Base-by-base conservation (phyloP, 1,140 invertebrate species). In the Pantala flavescens region DNA sequence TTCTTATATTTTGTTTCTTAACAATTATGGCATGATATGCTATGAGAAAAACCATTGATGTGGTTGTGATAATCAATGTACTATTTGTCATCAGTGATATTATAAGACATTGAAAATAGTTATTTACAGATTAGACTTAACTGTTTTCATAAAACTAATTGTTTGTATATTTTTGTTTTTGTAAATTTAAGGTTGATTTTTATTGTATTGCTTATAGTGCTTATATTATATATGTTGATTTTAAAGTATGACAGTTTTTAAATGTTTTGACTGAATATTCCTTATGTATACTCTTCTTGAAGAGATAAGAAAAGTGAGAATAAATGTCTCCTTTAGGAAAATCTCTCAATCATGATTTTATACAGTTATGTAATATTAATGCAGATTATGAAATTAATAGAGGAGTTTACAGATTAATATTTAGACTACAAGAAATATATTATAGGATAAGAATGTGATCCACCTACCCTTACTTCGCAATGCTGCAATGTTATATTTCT, bases 251-350 rank as follows among this genome's bases (percentile, higher is more conserved):
- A 36, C 9, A 36, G 49, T 63, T 63, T 63, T 21, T 63, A 63
- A 16, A 63, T 63, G 12, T 19, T 63, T 63, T 63, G 49, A 63
- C 49, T 63, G 49, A 63, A 21, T 21, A 63, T 7, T 21, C 49
- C 49, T 63, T 21, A 63, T 63, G 49, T 63, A 63, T 63, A 7
- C 49, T 63, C 49, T 63, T 63, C n/a, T 7, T 21, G 5, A 63
- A 63, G 49, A 63, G 49, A 63, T 36, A 14, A 63, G 49, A 63
- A 63, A 63, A 63, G n/a, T 63, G 49, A 63, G 49, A 63, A 63
- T 63, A 63, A 63, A 63, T 63, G 49, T 63, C 49, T 63, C 49
- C 49, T 63, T 63, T 63, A 63, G 49, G 49, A 63, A 63, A 21
- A 36, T 36, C 28, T 5, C 28, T 5, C 28, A 36, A 36, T 36